A percentile compares a stretch with the other conserved stretches of the same genome.
phyloP scores from a whole-genome alignment of 2,888 invertebrate genomes.

The Dione juno region DNA sequence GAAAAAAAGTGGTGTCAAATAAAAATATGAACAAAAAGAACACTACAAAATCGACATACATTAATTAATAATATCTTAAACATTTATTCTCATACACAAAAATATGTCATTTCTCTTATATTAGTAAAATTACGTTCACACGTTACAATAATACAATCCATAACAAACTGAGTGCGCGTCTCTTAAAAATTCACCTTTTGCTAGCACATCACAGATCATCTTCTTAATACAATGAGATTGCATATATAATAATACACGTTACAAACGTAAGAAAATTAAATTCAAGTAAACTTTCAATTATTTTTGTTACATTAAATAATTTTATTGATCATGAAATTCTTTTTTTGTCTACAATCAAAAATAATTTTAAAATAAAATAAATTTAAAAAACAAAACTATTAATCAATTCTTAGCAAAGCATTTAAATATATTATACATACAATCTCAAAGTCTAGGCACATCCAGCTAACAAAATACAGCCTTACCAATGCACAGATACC shows the following conservation, averaged over 20 bases:
- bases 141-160: conserved; percentile 40
- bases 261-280: no score
- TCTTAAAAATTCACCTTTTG: conserved; percentile 53
- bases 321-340: not conserved
- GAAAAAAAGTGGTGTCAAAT: conserved; percentile 51
- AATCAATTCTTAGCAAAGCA: not conserved
- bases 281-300: no score
- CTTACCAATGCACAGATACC: conserved; percentile 55
- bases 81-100: conserved; percentile 71
- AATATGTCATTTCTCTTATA: conserved; percentile 79
- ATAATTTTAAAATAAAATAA: not conserved
- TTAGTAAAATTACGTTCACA: conserved; percentile 53
- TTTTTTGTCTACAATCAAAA: not conserved
- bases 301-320: no score
- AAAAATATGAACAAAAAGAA: conserved; percentile 54
- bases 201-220: conserved; percentile 79
- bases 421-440: conserved; percentile 20
- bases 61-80: conserved; percentile 49
- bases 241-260: conserved; percentile 14
- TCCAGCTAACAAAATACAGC: conserved; percentile 71
- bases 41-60: conserved; percentile 45
- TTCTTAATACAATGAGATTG: conserved; percentile 36
- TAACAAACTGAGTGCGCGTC: conserved; percentile 30
- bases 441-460: conserved; percentile 60
- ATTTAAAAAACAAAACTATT: not conserved